Percentiles rank a stretch among this genome's conserved stretches.
These are phyloP conservation scores for Drosophila triauraria DNA, from an alignment of 1,140 invertebrate genomes.

Conservation along the genomic window DNA sequence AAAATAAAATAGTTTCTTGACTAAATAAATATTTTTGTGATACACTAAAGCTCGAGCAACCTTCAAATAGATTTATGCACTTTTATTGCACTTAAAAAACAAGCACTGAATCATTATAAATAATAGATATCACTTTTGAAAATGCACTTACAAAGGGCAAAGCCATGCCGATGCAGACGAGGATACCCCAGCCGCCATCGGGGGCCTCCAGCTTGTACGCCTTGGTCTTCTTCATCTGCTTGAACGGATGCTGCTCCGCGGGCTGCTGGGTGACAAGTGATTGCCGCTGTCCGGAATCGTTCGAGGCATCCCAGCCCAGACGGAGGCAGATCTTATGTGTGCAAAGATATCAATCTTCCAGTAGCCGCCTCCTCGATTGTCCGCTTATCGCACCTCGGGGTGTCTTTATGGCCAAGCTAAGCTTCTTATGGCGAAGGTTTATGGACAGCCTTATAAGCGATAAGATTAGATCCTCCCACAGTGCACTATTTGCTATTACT, in stretches of 20 bases:
- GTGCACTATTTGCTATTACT: neutral
- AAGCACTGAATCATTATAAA: too few species aligned
- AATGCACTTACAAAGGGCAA: constrained; percentile 87
- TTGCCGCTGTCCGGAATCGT: constrained; percentile 4
- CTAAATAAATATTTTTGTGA: too few species aligned
- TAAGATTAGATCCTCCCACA: constrained; percentile 33
- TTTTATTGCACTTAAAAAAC: neutral
- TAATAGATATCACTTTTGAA: neutral
- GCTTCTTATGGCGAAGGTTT: constrained; percentile 53
- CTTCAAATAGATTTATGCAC: too few species aligned
- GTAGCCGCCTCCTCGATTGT: constrained; percentile 36
- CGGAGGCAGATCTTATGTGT: neutral
- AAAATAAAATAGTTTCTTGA: neutral
- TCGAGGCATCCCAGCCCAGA: neutral
- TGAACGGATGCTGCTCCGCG: constrained; percentile 17
- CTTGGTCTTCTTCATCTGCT: constrained; percentile 22
- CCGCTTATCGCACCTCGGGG: constrained; percentile 40
- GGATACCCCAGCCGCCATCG: constrained; percentile 89
- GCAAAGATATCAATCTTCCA: constrained; percentile 39
- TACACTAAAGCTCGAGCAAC: too few species aligned
- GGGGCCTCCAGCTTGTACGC: constrained; percentile 85
- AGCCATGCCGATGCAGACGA: constrained; percentile 87
- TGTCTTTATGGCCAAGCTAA: constrained; percentile 51
- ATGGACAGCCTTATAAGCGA: constrained; percentile 18
- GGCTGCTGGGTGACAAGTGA: constrained; percentile 38